These are phyloP conservation scores for Drosophila borborema DNA, from an alignment of 2,888 invertebrate genomes.

Conservation along the genomic window DNA sequence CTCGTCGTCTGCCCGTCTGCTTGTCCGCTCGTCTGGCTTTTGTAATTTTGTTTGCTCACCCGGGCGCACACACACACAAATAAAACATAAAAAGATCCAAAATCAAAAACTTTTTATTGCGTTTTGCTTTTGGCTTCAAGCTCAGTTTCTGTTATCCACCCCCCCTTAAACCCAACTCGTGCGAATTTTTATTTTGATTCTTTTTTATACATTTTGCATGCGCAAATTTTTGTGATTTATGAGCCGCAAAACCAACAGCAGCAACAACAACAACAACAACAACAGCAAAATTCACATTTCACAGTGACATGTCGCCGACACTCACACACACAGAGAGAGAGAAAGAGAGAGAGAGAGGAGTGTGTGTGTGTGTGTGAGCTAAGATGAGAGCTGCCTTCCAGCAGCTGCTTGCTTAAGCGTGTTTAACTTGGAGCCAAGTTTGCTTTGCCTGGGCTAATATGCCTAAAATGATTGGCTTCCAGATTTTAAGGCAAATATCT, in stretches of 20 bases:
- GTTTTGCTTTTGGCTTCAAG: slow-evolving; percentile 39
- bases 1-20: neutral
- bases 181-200: neutral
- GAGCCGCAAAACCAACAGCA: slow-evolving; percentile 66
- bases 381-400: slow-evolving; percentile 26
- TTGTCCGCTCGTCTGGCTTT: slow-evolving; percentile 13
- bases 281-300: slow-evolving; percentile 56
- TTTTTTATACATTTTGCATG: slow-evolving; percentile 58
- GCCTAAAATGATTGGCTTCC: neutral
- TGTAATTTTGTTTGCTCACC: slow-evolving; percentile 52
- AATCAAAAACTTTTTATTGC: slow-evolving; percentile 72
- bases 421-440: slow-evolving; percentile 9
- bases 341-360: neutral
- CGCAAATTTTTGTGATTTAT: slow-evolving; percentile 69
- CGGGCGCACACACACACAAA: slow-evolving; percentile 38
- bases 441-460: slow-evolving; percentile 3
- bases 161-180: neutral
- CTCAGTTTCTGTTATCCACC: neutral
- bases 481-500: neutral
- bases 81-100: slow-evolving; percentile 51
- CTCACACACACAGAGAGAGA: slow-evolving; percentile 9
- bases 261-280: slow-evolving; percentile 17
- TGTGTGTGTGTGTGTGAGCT: neutral
- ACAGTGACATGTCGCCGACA: slow-evolving; percentile 53
- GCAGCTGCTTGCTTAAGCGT: slow-evolving; percentile 15